phyloP scores from a whole-genome alignment of 30 jellyfish, hydroid and myxozoan species.

The Chrysaora quinquecirrha region DNA sequence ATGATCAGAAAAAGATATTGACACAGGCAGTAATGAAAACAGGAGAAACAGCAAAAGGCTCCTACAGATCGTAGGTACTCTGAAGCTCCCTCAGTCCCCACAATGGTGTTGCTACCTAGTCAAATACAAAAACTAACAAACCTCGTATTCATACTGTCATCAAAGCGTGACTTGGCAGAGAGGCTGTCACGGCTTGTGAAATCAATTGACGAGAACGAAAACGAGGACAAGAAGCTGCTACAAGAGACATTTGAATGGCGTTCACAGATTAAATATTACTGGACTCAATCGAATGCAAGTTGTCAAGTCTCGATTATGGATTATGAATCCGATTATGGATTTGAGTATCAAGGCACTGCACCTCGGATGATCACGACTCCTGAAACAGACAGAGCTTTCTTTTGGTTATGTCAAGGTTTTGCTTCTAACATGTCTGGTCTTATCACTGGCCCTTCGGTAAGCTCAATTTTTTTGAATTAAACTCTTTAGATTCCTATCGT shows the following conservation, averaged over 20 bases:
- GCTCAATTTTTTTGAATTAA: no score
- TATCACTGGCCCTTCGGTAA: conserved; percentile 49
- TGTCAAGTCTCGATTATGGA: conserved; percentile 56
- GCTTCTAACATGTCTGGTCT: conserved; percentile 24
- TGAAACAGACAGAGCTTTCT: conserved; percentile 58
- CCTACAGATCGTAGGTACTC: no score
- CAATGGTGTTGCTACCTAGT: conserved; percentile 41
- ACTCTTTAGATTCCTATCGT: no score
- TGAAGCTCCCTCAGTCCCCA: neutral
- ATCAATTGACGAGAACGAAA: conserved; percentile 48
- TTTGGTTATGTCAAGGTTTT: conserved; percentile 53
- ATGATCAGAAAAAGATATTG: neutral
- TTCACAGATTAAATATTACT: conserved; percentile 52
- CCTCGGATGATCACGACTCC: conserved; percentile 54
- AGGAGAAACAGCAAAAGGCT: no score
- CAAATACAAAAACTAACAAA: conserved; percentile 69
- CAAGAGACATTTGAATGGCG: conserved; percentile 59
- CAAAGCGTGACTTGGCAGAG: conserved; percentile 60
- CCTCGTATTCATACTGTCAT: conserved; percentile 49
- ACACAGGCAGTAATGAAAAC: no score
- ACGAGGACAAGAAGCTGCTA: conserved; percentile 10
- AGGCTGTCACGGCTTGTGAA: conserved; percentile 30
- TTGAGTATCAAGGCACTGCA: conserved; percentile 79
- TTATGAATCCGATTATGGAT: conserved; percentile 57
- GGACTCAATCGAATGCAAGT: conserved; percentile 55